Base-by-base conservation (phyloP, 2,797 vertebrate genomes). In the Pseudocheirus occidentalis region DNA sequence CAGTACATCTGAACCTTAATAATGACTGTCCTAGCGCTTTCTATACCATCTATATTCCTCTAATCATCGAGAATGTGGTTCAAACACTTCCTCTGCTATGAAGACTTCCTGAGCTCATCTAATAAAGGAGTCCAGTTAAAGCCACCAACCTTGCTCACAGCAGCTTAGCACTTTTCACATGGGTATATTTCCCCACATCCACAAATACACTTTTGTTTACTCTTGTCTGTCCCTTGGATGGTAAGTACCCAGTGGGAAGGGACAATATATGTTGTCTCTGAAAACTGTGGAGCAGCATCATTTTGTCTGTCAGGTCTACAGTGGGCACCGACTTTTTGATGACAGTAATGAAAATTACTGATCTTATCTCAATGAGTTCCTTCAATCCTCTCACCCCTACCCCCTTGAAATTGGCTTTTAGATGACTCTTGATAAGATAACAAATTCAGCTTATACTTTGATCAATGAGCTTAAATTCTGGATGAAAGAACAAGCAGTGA, bases 261-360 rank as follows among this genome's bases (percentile, higher is more conserved):
- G 40, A 46, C 40, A 81, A 81, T 40, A 50, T 50, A 46, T 50
- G 73, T 46, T 46, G 73, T 87, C 40, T 81, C 73, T 87, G 40
- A 87, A 87, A 87, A 87, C 24, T 50, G 7, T 46, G 40, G 40
- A 87, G 40, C 73, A 27, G 73, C 40, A 87, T 87, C 46, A 87
- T 87, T 87, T 21, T 12, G 73, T 81, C 73, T 81, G 40, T 87
- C 73, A 87, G 73, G 73, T 87, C 73, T 87, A 21, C 73, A 46
- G 21, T 87, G 73, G 40, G 73, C 21, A 87, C 73, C 46, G 73
- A 87, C 40, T 87, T 87, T 50, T 87, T 87, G 73, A 87, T 87
- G 73, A 87, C 73, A 87, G 73, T 87, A 87, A 87, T 87, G 73
- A 87, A 87, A 87, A 87, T 87, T 87, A 87, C 73, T 87, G 73